Conservation (phyloP, 2,797 vertebrate species). For the Myotis vivesi region DNA sequence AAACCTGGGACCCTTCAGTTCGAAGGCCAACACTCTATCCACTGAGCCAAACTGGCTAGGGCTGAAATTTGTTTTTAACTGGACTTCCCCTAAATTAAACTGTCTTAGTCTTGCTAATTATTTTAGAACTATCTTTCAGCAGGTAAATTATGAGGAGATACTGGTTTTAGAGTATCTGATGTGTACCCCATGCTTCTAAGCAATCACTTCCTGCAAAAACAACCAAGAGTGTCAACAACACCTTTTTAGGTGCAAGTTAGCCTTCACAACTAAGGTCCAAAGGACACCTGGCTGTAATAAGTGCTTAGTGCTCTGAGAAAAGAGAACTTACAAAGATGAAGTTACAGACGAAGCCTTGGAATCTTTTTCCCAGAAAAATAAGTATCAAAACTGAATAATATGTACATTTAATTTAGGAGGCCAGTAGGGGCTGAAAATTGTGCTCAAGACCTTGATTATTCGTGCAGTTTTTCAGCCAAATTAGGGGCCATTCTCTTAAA, state of each 20-base stretch:
- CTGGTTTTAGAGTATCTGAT: background rate
- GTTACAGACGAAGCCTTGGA: background rate
- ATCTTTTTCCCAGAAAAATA: background rate
- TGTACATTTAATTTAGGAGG: background rate
- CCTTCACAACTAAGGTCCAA: background rate
- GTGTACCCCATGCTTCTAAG: background rate
- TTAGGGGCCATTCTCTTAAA: background rate
- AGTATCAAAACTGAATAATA: background rate
- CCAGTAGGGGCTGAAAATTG: background rate
- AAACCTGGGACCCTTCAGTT: too few relatives aligned
- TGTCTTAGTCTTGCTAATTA: background rate
- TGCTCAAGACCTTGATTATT: background rate
- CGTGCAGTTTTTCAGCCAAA: background rate
- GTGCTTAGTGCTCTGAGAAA: background rate
- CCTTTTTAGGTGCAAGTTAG: background rate
- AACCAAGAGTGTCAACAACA: background rate
- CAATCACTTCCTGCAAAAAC: background rate
- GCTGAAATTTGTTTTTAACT: background rate
- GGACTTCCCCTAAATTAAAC: background rate
- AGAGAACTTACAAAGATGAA: background rate
- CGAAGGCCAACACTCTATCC: too few relatives aligned
- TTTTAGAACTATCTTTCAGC: background rate
- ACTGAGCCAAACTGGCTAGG: too few relatives aligned
- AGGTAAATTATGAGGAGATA: background rate
- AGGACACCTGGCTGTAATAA: background rate